Conservation (phyloP, 2,797 vertebrate species). For the Trichosurus vulpecula region DNA sequence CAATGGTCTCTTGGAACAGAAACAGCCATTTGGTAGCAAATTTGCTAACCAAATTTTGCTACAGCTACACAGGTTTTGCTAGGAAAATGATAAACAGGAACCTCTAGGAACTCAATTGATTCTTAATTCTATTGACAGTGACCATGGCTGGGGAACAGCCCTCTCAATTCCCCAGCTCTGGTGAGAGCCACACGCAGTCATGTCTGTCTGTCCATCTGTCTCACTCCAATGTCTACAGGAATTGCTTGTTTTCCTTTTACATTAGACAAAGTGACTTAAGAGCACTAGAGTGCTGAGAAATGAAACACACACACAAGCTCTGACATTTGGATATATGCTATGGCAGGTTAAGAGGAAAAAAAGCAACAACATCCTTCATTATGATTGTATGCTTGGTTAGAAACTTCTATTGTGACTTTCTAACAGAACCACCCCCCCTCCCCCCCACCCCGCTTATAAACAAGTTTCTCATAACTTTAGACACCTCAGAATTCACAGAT, state of each 20-base stretch:
- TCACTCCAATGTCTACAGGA: not conserved
- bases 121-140: not conserved
- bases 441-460: not conserved
- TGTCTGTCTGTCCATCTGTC: not conserved
- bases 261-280: not conserved
- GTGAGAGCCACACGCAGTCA: not conserved
- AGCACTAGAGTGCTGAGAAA: not conserved
- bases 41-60: not conserved
- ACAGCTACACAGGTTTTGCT: not conserved
- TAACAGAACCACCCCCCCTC: not conserved
- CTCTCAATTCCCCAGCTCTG: not conserved
- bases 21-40: conserved; percentile 25
- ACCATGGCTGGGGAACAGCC: not conserved
- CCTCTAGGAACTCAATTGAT: not conserved
- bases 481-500: not conserved
- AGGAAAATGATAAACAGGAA: not conserved
- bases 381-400: not conserved
- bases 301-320: not conserved
- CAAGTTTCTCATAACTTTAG: not conserved
- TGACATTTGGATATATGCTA: not conserved
- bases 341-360: not conserved
- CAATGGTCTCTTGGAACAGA: conserved; percentile 23
- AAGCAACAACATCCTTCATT: not conserved
- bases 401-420: not conserved
- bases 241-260: not conserved